A percentile compares a stretch with the other conserved stretches of the same genome.
Evolutionary conservation across 2,888 invertebrate species (phyloP).

Genomic region (Ypsolopha sequella): DNA sequence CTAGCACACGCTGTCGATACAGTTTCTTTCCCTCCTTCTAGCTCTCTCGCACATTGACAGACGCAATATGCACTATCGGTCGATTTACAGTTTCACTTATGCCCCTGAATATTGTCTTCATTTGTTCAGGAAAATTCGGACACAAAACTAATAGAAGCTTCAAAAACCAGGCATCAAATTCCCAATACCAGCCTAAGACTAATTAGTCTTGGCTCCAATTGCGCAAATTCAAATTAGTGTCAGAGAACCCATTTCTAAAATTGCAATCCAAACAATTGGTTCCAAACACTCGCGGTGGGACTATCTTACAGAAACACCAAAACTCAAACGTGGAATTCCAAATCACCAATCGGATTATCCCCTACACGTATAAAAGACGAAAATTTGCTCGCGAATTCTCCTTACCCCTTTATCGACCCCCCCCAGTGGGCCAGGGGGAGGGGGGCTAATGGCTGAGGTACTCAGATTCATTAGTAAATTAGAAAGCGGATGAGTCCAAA

Average conservation of each 20-base stretch:
- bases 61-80: too few relatives aligned
- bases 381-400: slow-evolving; percentile 44
- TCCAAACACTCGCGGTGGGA: slow-evolving; percentile 12
- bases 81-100: too few relatives aligned
- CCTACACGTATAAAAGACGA: slow-evolving; percentile 68
- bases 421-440: slow-evolving; percentile 15
- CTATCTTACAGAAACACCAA: slow-evolving; percentile 39
- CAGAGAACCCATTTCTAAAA: slow-evolving; percentile 6
- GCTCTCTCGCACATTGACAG: too few relatives aligned
- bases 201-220: slow-evolving; percentile 3
- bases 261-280: slow-evolving; percentile 9
- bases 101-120: too few relatives aligned
- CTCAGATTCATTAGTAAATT: slow-evolving; percentile 72
- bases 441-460: slow-evolving; percentile 61
- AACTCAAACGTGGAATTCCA: slow-evolving; percentile 62
- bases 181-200: neutral
- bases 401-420: slow-evolving; percentile 52
- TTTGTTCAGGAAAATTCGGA: too few relatives aligned
- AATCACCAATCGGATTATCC: slow-evolving; percentile 68
- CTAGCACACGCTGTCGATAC: too few relatives aligned
- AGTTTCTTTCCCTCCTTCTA: too few relatives aligned
- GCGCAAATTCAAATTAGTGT: slow-evolving; percentile 5
- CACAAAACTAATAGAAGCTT: too few relatives aligned
- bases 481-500: slow-evolving; percentile 71
- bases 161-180: neutral